Conservation (phyloP, 2,797 vertebrate genomes). For the Leuciscus waleckii region DNA sequence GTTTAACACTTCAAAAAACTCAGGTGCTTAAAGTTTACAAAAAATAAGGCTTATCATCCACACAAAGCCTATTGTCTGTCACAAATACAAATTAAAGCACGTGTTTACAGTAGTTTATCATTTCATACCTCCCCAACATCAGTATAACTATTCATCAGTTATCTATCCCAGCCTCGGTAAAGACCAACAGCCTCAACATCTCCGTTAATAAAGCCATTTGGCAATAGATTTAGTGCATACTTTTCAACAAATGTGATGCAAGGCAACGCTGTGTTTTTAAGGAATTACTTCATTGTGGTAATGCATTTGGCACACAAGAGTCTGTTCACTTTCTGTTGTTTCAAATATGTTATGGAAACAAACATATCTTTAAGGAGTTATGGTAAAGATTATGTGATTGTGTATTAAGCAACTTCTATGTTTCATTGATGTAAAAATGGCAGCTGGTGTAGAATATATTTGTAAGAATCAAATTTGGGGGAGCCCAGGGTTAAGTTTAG, state of each 20-base stretch:
- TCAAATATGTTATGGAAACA: neutral
- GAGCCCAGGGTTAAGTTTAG: neutral
- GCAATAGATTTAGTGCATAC: conserved; percentile 6
- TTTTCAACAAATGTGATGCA: neutral
- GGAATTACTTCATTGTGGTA: neutral
- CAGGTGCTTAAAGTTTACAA: conserved; percentile 40
- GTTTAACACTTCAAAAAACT: conserved; percentile 32
- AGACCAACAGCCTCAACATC: neutral
- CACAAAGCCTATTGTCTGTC: conserved; percentile 26
- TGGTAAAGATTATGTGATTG: neutral
- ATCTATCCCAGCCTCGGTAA: neutral
- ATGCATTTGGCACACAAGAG: neutral
- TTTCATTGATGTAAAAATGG: neutral
- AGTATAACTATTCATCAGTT: conserved; percentile 20
- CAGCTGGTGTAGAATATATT: conserved; percentile 2
- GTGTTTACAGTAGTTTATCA: conserved; percentile 66
- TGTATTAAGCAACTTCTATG: neutral
- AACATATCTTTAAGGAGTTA: neutral
- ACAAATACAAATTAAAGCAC: neutral
- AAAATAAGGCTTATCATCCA: conserved; percentile 33
- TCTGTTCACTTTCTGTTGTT: neutral
- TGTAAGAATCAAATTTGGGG: neutral
- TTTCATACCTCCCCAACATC: conserved; percentile 20
- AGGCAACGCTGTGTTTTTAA: neutral
- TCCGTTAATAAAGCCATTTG: conserved; percentile 13